Conservation (phyloP, 2,888 invertebrate genomes). For the Artemia sinica region DNA sequence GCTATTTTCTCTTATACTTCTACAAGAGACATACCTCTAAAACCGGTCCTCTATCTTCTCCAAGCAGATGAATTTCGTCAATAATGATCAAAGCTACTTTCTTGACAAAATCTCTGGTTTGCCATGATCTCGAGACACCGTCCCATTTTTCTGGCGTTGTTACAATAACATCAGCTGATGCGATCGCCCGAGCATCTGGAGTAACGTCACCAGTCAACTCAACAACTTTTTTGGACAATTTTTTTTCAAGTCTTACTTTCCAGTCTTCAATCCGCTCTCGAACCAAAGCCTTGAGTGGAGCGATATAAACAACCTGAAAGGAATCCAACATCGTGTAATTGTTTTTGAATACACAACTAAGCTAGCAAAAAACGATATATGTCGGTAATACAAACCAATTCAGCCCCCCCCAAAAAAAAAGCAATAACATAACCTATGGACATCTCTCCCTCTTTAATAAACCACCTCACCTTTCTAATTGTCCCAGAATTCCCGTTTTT, state of each 20-base stretch:
- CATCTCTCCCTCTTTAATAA: too few species aligned
- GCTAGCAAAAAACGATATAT: neutral
- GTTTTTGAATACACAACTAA: slow-evolving; percentile 14
- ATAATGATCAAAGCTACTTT: slow-evolving; percentile 80
- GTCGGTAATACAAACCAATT: slow-evolving; percentile 1
- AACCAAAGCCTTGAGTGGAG: slow-evolving; percentile 91
- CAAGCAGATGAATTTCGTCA: slow-evolving; percentile 93
- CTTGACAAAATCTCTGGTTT: slow-evolving; percentile 80
- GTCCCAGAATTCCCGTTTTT: too few species aligned
- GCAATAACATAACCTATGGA: neutral
- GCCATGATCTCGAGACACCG: slow-evolving; percentile 95
- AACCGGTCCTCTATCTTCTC: slow-evolving; percentile 71
- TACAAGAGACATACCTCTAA: neutral
- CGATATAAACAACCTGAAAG: slow-evolving; percentile 79
- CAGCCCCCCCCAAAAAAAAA: neutral
- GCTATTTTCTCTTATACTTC: too few species aligned
- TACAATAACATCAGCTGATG: slow-evolving; percentile 73
- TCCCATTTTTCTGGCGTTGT: slow-evolving; percentile 99
- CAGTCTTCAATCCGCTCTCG: slow-evolving; percentile 91
- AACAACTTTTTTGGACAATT: slow-evolving; percentile 62
- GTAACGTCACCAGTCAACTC: slow-evolving; percentile 85
- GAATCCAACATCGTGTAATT: slow-evolving; percentile 25
- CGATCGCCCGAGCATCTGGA: slow-evolving; percentile 67
- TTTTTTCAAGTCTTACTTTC: slow-evolving; percentile 56
- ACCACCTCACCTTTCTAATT: too few species aligned